A percentile compares a stretch with the other conserved stretches of the same genome.
Conservation (phyloP, 2,113 vertebrate species). For the Terrapene triunguis region DNA sequence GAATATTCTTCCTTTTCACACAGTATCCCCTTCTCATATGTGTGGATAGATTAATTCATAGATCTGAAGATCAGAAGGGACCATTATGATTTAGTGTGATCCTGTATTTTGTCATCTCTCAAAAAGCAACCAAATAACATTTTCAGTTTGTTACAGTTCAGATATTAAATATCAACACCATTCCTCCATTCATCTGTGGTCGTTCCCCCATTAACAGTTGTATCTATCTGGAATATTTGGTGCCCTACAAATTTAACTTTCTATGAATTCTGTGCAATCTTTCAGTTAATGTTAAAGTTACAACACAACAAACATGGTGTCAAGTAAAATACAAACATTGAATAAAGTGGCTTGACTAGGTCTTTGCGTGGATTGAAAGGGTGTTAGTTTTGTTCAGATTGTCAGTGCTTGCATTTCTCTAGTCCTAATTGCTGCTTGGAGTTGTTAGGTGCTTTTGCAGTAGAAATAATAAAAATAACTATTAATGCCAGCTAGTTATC, state of each 20-base stretch:
- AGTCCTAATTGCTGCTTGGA: neutral
- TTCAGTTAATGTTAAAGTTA: neutral
- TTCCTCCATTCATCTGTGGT: accelerated
- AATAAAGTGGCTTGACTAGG: neutral
- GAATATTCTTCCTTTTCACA: neutral
- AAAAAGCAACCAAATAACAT: neutral
- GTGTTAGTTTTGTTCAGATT: neutral
- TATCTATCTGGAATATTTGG: neutral
- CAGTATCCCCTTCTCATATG: neutral
- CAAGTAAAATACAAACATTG: accelerated
- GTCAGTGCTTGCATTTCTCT: neutral
- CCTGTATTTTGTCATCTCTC: neutral
- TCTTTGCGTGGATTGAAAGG: neutral
- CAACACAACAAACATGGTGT: neutral
- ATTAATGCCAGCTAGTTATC: neutral
- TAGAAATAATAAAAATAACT: constrained; percentile 1
- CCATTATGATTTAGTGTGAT: neutral
- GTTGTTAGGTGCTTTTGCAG: neutral
- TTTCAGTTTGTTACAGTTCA: neutral
- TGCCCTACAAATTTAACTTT: neutral
- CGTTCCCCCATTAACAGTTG: neutral
- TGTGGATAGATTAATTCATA: accelerated
- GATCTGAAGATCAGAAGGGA: neutral
- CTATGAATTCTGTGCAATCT: neutral
- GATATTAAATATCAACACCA: neutral